Evolutionary conservation across 37 sponge, comb jelly and placozoan species (phyloP).

Genomic region (Ephydatia muelleri): DNA sequence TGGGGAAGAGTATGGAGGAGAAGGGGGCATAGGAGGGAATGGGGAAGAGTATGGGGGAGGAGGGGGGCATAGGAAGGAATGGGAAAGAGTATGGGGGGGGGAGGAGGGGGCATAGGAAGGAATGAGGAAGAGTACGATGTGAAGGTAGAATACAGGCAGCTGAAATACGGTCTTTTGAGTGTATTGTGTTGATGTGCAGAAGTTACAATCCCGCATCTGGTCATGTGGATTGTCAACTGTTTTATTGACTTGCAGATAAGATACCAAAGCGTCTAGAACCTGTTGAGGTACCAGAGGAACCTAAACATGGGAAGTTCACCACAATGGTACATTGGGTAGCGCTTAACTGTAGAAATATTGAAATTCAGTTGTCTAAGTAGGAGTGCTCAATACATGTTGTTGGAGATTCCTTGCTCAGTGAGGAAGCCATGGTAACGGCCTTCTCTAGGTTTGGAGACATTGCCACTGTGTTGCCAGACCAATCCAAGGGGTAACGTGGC

Average conservation of each 20-base stretch:
- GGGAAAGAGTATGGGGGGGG: too few species aligned
- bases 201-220: not conserved
- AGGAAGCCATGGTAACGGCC: constrained; percentile 34
- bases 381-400: constrained; percentile 3
- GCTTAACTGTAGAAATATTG: not conserved
- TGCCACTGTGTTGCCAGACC: constrained; percentile 8
- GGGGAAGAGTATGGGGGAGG: not conserved
- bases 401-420: constrained; percentile 18
- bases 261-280: constrained; percentile 3
- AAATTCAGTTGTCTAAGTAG: not conserved
- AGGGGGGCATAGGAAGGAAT: not conserved
- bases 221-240: not conserved
- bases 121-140: too few species aligned
- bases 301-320: not conserved
- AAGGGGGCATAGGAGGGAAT: too few species aligned
- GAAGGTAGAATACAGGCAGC: too few species aligned
- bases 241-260: constrained; percentile 1
- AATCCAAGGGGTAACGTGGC: constrained; percentile 7
- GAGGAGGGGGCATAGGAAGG: too few species aligned
- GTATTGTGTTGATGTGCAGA: too few species aligned
- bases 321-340: not conserved
- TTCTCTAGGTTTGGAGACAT: constrained; percentile 58
- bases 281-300: not conserved
- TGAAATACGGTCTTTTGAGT: too few species aligned
- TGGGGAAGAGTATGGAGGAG: too few species aligned